phyloP scores from a whole-genome alignment of 92 coral and sea anemone genomes.

The Plumapathes pennacea region DNA sequence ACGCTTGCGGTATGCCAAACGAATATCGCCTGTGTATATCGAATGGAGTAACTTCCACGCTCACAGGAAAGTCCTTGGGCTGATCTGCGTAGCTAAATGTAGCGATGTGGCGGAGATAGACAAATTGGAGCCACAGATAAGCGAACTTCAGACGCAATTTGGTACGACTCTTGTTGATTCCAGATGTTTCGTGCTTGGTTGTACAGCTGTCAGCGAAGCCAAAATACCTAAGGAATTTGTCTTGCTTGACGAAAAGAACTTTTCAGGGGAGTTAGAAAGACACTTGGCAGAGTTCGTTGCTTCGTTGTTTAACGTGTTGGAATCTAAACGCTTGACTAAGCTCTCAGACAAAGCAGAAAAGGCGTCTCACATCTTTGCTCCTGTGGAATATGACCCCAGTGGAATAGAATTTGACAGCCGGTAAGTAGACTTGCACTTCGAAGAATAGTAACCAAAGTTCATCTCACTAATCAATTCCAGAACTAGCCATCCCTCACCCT shows the following conservation, averaged over 20 bases:
- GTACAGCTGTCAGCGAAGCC: conserved; percentile 42
- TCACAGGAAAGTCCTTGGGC: conserved; percentile 90
- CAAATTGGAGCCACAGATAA: conserved; percentile 62
- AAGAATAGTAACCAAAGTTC: too few species aligned
- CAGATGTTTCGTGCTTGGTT: conserved; percentile 85
- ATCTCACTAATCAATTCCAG: too few species aligned
- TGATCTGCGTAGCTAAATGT: conserved; percentile 85
- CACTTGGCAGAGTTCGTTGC: conserved; percentile 94
- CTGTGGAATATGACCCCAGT: conserved; percentile 68
- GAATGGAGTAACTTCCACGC: conserved; percentile 96
- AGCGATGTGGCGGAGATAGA: conserved; percentile 67
- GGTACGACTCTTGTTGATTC: conserved; percentile 77
- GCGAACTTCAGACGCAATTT: conserved; percentile 71
- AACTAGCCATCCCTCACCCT: too few species aligned
- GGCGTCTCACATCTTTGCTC: conserved; percentile 66
- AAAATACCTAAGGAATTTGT: conserved; percentile 72
- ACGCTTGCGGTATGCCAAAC: conserved; percentile 73
- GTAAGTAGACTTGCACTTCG: too few species aligned
- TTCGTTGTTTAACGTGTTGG: conserved; percentile 86
- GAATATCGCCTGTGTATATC: conserved; percentile 76
- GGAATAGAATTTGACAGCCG: conserved; percentile 81
- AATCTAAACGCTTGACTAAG: conserved; percentile 80
- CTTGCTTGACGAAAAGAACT: conserved; percentile 66
- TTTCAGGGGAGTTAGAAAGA: conserved; percentile 54
- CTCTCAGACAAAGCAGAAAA: conserved; percentile 87